phyloP scores from a whole-genome alignment of 2,888 invertebrate genomes.

The Tribolium freemani region DNA sequence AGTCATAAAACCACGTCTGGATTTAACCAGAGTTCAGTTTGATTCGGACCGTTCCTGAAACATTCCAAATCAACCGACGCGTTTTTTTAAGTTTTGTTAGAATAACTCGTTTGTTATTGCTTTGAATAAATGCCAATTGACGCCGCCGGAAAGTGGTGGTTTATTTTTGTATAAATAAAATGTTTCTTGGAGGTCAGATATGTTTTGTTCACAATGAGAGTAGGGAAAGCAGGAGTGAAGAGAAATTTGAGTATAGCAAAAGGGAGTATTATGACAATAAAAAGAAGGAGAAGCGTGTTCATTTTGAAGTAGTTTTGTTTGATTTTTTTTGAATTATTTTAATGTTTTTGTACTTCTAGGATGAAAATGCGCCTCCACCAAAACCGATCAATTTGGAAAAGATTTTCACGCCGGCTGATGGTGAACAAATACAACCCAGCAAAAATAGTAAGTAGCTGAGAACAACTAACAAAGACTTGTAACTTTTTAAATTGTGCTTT shows the following conservation, averaged over 20 bases:
- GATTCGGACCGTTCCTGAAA: background rate
- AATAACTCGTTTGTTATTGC: constrained; percentile 23
- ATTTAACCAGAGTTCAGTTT: background rate
- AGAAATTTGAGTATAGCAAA: constrained; percentile 44
- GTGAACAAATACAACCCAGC: constrained; percentile 82
- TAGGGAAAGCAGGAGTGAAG: constrained; percentile 44
- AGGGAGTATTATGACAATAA: constrained; percentile 42
- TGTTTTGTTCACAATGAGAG: constrained; percentile 53
- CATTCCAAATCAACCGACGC: constrained; percentile 28
- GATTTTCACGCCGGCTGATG: constrained; percentile 88
- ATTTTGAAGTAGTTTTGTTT: constrained; percentile 60
- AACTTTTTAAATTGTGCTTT: too few species aligned
- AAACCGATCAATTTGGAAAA: constrained; percentile 87
- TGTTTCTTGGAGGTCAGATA: constrained; percentile 65
- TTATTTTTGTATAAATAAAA: constrained; percentile 48
- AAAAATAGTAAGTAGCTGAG: constrained; percentile 67
- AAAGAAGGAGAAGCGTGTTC: constrained; percentile 63
- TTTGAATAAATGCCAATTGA: constrained; percentile 47
- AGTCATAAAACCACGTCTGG: constrained; percentile 10
- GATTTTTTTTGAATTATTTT: background rate
- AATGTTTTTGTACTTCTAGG: constrained; percentile 66
- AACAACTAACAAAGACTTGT: too few species aligned
- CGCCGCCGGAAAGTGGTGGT: constrained; percentile 3
- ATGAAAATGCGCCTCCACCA: constrained; percentile 74
- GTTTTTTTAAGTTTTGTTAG: constrained; percentile 7